Evolutionary conservation across 2,113 vertebrate genomes (phyloP), one percentile per base, ranked within the genome.

Genomic region (Struthidea cinerea): DNA sequence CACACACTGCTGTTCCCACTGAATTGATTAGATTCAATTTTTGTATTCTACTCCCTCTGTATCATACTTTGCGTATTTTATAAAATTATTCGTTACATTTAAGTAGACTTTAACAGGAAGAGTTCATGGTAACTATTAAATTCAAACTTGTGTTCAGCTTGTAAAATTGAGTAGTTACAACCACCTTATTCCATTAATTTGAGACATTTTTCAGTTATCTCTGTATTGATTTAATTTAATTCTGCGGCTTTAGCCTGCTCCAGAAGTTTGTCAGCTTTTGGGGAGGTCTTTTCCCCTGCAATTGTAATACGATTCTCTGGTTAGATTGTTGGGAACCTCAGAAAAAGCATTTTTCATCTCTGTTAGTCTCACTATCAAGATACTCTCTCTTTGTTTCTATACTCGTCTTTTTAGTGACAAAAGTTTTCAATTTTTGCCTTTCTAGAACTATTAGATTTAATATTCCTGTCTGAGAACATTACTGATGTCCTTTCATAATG

Each of bases 311-410:
- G 17, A 47, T 61, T 91, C 7, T 75, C 50, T 39, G 37, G 39
- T 52, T 47, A 53, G 28, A 61, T 39, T 52, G 22, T 13, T 69
- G 26, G 21, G 12, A 86, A 67, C 16, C 16, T 71, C 52, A 57
- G 59, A 81, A 86, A 49, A 33, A 41, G 3, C 18, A 7, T 5
- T 74, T 56, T 39, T 44, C 17, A 13, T 64, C 41, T 46, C 33
- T 59, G 7, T 77, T n/a, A 35, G 30, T 68, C 68, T 76, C 0
- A 0, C 44, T 73, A 6, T 61, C 56, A 32, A 20, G 8, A 19
- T 70, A n/a, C 11, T 64, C 9, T 39, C 6, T 60, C 33, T 78
- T 44, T 59, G 23, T 88, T 85, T 85, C 13, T 67, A 3, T 75
- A 57, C 33, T 39, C 14, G 6, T 49, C 14, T 52, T 42, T 85